Evolutionary conservation across 2,797 vertebrate genomes (phyloP).

Genomic region (Philypnodon macrostomus): DNA sequence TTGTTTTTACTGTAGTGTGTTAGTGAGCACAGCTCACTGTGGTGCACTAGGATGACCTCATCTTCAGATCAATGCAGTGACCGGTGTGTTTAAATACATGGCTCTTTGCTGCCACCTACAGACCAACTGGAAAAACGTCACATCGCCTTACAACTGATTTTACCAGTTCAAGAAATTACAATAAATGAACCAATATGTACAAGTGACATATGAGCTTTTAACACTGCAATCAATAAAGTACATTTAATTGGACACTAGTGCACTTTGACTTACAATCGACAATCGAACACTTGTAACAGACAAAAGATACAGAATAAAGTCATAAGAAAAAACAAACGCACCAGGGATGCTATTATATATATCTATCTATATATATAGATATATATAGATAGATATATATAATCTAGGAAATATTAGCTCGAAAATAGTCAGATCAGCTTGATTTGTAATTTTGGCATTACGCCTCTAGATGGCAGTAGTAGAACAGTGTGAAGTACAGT

Average conservation of each 20-base stretch:
- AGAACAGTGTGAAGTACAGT: slow-evolving; percentile 19
- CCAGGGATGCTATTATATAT: too few species aligned
- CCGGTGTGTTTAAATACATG: slow-evolving; percentile 23
- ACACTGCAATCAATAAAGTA: too few species aligned
- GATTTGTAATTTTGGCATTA: background rate
- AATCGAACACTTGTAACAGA: too few species aligned
- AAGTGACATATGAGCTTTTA: too few species aligned
- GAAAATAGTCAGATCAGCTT: background rate
- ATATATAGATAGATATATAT: too few species aligned
- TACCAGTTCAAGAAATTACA: background rate
- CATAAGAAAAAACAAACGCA: too few species aligned
- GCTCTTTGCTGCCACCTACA: slow-evolving; percentile 69
- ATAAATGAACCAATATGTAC: too few species aligned
- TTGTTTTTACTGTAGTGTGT: slow-evolving; percentile 29
- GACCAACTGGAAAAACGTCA: slow-evolving; percentile 10
- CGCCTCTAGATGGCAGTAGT: slow-evolving; percentile 64
- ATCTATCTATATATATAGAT: too few species aligned
- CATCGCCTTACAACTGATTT: background rate
- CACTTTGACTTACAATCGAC: too few species aligned
- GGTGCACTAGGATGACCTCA: slow-evolving; percentile 71
- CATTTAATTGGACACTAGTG: background rate
- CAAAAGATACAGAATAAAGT: too few species aligned
- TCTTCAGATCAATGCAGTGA: slow-evolving; percentile 50
- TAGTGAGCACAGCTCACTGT: slow-evolving; percentile 24
- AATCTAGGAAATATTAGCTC: too few species aligned